A percentile compares a stretch with the other conserved stretches of the same genome.
phyloP scores from a whole-genome alignment of 2,797 vertebrate species.

The Epinephelus coioides region DNA sequence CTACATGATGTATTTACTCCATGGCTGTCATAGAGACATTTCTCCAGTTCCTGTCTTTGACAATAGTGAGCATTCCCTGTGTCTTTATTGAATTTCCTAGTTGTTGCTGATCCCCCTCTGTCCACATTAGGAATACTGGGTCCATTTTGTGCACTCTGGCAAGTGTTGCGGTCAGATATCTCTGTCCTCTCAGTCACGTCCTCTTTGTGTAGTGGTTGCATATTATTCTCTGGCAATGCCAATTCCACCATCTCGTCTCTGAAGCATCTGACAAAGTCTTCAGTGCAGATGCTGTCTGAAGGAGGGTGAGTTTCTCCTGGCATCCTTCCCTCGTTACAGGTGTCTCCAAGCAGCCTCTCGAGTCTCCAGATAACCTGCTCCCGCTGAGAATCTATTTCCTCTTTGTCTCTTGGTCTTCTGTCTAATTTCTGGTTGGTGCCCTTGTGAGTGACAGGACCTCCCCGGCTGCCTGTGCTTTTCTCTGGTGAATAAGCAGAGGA shows the following conservation, averaged over 20 bases:
- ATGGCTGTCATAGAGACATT: slow-evolving; percentile 6
- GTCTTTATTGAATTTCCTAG: slow-evolving; percentile 1
- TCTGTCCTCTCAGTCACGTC: slow-evolving; percentile 24
- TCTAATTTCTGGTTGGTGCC: slow-evolving; percentile 28
- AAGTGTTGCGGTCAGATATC: slow-evolving; percentile 27
- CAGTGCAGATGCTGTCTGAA: slow-evolving; percentile 86
- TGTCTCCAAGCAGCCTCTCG: slow-evolving; percentile 74
- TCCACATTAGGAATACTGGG: not conserved
- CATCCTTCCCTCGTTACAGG: slow-evolving; percentile 36
- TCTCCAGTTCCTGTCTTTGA: slow-evolving; percentile 17
- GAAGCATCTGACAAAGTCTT: slow-evolving; percentile 86
- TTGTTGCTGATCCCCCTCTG: slow-evolving; percentile 13
- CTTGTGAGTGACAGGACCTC: slow-evolving; percentile 13
- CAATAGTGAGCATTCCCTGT: not conserved
- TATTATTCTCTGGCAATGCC: slow-evolving; percentile 21
- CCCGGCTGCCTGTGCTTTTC: slow-evolving; percentile 7
- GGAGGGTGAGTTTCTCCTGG: slow-evolving; percentile 59
- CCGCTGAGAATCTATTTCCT: slow-evolving; percentile 59
- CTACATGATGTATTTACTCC: slow-evolving; percentile 20
- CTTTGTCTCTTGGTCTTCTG: slow-evolving; percentile 26
- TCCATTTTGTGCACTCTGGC: slow-evolving; percentile 12
- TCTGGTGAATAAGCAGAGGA: slow-evolving; percentile 57
- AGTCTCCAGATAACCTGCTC: slow-evolving; percentile 84
- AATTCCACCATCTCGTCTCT: slow-evolving; percentile 82
- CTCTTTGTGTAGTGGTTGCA: slow-evolving; percentile 21